Evolutionary conservation across 2,113 vertebrate species (phyloP).

Genomic region (Conger conger): DNA sequence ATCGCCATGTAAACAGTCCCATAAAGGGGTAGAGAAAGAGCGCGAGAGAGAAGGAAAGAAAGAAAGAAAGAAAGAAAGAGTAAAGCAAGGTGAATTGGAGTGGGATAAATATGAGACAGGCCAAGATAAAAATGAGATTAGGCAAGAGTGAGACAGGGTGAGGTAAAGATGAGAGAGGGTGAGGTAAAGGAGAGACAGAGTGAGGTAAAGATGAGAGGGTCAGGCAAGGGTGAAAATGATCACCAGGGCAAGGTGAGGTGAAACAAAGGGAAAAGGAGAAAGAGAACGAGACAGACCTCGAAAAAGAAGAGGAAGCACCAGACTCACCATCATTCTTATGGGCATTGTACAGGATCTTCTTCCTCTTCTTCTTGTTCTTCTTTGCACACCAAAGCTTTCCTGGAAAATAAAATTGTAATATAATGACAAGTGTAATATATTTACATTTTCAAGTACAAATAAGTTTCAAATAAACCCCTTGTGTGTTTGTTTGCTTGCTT

Average conservation of each 20-base stretch:
- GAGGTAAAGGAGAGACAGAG: neutral
- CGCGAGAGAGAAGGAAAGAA: too few species aligned
- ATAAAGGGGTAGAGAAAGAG: too few species aligned
- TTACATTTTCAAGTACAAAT: neutral
- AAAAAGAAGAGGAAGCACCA: neutral
- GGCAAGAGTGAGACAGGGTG: too few species aligned
- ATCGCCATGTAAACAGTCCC: too few species aligned
- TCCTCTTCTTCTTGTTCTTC: slow-evolving; percentile 98
- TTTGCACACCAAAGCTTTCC: slow-evolving; percentile 98
- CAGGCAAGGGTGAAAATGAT: too few species aligned
- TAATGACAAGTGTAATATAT: neutral
- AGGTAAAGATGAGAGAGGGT: too few species aligned
- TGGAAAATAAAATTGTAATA: slow-evolving; percentile 44
- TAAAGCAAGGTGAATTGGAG: neutral
- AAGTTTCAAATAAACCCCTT: neutral
- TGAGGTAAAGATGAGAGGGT: neutral
- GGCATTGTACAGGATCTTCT: slow-evolving; percentile 90
- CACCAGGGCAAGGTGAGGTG: neutral
- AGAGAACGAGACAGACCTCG: neutral
- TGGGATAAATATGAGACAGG: too few species aligned
- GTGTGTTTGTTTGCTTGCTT: neutral
- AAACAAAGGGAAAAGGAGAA: neutral
- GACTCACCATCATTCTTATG: slow-evolving; percentile 89
- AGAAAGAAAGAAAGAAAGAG: neutral
- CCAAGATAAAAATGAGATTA: too few species aligned